A percentile compares a stretch with the other conserved stretches of the same genome.
phyloP scores from a whole-genome alignment of 1,140 invertebrate genomes.

The Mercenaria mercenaria region DNA sequence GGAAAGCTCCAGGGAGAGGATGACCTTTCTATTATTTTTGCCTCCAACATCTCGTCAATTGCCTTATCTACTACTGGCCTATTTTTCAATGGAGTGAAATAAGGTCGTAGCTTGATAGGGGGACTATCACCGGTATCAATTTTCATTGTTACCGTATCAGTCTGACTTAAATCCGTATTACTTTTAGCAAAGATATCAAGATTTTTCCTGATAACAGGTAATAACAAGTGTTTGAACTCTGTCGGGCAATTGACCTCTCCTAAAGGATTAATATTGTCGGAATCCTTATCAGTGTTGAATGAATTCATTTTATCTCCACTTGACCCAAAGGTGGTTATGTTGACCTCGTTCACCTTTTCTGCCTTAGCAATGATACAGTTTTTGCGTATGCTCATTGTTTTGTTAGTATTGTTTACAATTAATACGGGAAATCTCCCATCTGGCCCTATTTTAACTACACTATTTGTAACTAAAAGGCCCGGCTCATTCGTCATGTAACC shows the following conservation, averaged over 20 bases:
- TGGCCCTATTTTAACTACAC: neutral
- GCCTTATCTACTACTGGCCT: neutral
- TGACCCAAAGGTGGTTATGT: neutral
- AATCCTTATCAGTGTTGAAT: no score
- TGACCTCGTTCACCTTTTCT: neutral
- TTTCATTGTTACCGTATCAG: conserved; percentile 13
- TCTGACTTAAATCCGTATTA: neutral
- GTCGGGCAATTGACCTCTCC: neutral
- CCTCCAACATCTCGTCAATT: neutral
- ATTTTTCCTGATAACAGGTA: neutral
- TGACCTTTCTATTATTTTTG: neutral
- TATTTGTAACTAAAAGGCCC: neutral
- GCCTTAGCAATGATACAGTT: neutral
- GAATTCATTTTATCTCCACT: no score
- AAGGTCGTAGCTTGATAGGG: conserved; percentile 41
- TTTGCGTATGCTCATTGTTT: neutral
- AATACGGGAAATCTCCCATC: neutral
- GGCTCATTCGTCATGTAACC: neutral
- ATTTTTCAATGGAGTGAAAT: conserved; percentile 1
- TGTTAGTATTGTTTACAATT: neutral
- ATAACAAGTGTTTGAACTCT: neutral
- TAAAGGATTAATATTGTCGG: conserved; percentile 74
- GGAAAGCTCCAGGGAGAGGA: neutral
- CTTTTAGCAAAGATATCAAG: neutral
- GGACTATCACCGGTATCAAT: neutral